Conservation (phyloP, 2,113 vertebrate species). For the Zapus hudsonius region DNA sequence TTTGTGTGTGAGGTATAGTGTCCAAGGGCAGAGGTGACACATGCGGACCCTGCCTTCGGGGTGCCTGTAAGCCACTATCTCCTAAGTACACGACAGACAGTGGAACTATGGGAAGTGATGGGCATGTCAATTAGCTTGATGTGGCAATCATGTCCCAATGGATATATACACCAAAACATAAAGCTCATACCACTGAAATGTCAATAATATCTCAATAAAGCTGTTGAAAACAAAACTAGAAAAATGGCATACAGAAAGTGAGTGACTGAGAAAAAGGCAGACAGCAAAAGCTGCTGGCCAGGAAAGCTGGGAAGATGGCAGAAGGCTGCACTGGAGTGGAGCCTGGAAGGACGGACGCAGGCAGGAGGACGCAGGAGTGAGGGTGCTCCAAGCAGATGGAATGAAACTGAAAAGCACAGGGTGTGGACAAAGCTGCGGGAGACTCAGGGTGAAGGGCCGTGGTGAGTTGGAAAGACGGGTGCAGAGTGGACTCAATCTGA, state of each 20-base stretch:
- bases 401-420: background rate
- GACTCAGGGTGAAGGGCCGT: background rate
- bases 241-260: background rate
- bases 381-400: background rate
- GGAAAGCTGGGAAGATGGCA: background rate
- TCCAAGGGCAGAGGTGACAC: background rate
- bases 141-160: background rate
- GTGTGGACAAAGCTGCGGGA: background rate
- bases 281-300: background rate
- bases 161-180: background rate
- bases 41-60: background rate
- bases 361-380: background rate
- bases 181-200: background rate
- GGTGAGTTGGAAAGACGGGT: background rate
- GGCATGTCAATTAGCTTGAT: background rate
- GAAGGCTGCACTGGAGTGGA: background rate
- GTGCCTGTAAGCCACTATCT: background rate
- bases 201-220: background rate
- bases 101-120: background rate
- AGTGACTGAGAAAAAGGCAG: background rate
- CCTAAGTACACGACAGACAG: constrained; percentile 1
- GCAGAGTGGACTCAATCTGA: background rate
- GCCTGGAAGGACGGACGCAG: background rate
- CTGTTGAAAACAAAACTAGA: background rate
- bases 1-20: background rate